phyloP scores from a whole-genome alignment of 2,113 vertebrate genomes.

The Leptobrachium leishanense region DNA sequence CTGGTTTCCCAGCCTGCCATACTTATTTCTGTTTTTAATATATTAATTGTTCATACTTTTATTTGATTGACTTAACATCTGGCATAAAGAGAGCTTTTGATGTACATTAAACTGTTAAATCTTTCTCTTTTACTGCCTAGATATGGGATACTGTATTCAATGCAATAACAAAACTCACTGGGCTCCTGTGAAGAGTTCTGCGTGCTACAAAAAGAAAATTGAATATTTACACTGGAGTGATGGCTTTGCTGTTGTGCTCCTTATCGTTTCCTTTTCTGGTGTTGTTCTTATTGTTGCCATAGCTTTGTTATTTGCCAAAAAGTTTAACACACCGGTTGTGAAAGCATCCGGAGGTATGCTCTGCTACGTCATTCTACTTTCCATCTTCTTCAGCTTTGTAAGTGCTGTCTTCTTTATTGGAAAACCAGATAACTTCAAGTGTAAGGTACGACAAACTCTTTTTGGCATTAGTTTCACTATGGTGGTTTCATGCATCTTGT shows the following conservation, averaged over 20 bases:
- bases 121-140: constrained; percentile 59
- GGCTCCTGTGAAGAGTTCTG: constrained; percentile 71
- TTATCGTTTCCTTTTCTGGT: constrained; percentile 70
- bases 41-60: too few species aligned
- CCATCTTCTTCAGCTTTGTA: constrained; percentile 76
- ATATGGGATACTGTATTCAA: constrained; percentile 77
- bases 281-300: constrained; percentile 69
- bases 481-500: constrained; percentile 84
- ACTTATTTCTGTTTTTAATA: too few species aligned
- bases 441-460: constrained; percentile 77
- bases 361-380: constrained; percentile 80
- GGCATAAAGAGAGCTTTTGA: too few species aligned
- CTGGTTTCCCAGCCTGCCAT: too few species aligned
- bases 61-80: too few species aligned
- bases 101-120: too few species aligned
- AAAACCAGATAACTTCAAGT: constrained; percentile 68
- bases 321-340: constrained; percentile 75
- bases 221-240: constrained; percentile 76
- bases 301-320: constrained; percentile 75
- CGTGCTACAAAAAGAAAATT: constrained; percentile 69
- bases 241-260: constrained; percentile 75
- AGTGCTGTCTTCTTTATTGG: constrained; percentile 80
- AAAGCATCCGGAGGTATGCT: constrained; percentile 75
- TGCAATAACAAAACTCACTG: constrained; percentile 75
- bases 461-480: constrained; percentile 84